Evolutionary conservation across 2,797 vertebrate genomes (phyloP).

Genomic region (Spinus olivaceus): DNA sequence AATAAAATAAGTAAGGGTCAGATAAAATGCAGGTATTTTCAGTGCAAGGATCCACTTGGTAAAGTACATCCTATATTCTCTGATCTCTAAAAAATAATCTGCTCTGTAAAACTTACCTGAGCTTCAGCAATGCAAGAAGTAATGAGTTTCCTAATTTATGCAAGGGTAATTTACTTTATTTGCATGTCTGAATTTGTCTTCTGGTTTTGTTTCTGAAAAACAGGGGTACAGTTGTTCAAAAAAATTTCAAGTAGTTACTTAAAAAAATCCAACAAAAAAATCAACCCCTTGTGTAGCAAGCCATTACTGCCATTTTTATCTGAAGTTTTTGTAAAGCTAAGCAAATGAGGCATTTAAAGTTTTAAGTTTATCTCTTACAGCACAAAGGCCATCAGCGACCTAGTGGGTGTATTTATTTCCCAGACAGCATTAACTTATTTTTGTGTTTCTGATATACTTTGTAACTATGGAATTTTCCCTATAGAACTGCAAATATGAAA

Average conservation of each 20-base stretch:
- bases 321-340: background rate
- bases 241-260: background rate
- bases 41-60: background rate
- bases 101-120: background rate
- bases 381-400: background rate
- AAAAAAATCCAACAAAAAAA: background rate
- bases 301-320: background rate
- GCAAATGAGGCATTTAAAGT: background rate
- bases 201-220: background rate
- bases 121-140: background rate
- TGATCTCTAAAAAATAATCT: background rate
- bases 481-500: background rate
- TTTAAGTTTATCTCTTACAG: background rate
- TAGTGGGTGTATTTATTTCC: background rate
- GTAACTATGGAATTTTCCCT: background rate
- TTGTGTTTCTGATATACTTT: background rate
- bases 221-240: background rate
- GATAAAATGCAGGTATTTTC: background rate
- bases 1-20: background rate
- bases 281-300: background rate
- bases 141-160: background rate
- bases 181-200: background rate
- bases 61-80: background rate
- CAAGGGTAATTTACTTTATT: background rate
- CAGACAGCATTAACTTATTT: background rate